Evolutionary conservation across 2,888 invertebrate genomes (phyloP), one percentile per base, ranked within the genome.

Genomic region (Caenorhabditis angaria): DNA sequence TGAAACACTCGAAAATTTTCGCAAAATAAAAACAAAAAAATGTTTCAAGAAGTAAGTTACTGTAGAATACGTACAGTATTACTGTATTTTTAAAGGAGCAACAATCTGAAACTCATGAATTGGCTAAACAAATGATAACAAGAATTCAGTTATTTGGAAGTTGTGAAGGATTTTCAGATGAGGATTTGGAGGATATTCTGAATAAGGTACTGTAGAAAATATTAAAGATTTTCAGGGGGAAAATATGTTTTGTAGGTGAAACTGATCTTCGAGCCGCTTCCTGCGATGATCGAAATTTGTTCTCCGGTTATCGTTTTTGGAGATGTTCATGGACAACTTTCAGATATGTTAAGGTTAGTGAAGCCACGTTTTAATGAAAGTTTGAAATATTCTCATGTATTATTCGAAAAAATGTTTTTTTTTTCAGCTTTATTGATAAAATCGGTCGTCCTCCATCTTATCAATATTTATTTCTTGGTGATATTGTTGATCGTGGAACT

Each of bases 381-480:
- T 48, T n/a, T n/a, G n/a, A n/a, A n/a, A n/a, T n/a, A n/a, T n/a
- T n/a, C n/a, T n/a, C n/a, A n/a, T n/a, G n/a, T n/a, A n/a, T n/a
- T n/a, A n/a, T n/a, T n/a, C n/a, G n/a, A n/a, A n/a, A n/a, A n/a
- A n/a, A n/a, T n/a, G n/a, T n/a, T 25, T 27, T 20, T 51, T 47
- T 53, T 53, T 61, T 28, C 58, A 62, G 69, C 54, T 76, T 62
- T 51, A 56, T 63, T n/a, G 48, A 62, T 35, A 25, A 28, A 12
- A 78, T 82, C 20, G 82, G 82, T n/a, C 57, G 65, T 24, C 81
- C 82, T 8, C 80, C 80, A 22, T 51, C 67, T 6, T 65, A 63
- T 12, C 76, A 77, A 53, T 65, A 71, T 54, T 77, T 83, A 18
- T 73, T 81, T 32, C 76, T 83, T n/a, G 83, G 83, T 20, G 83